A percentile compares a stretch with the other conserved stretches of the same genome.
Conservation (phyloP, 2,797 vertebrate species). For the Nyctalus aviator region DNA sequence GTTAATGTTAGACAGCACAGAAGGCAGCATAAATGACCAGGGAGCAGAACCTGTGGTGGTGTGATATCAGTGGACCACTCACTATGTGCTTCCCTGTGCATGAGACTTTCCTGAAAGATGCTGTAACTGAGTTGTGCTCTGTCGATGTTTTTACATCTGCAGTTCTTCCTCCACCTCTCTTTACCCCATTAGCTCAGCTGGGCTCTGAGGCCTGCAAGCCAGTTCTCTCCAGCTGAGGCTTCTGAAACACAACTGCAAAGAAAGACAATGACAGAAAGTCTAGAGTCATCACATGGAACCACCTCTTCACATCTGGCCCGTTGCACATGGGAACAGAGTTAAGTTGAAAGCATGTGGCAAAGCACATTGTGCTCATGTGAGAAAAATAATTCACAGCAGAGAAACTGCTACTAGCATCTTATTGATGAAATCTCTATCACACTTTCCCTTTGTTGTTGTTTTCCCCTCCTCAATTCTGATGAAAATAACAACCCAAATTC, state of each 20-base stretch:
- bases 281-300: neutral
- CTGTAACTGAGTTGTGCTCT: neutral
- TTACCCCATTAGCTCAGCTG: constrained; percentile 6
- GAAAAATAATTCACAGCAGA: neutral
- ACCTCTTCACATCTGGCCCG: neutral
- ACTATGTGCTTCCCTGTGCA: no score
- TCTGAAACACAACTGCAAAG: neutral
- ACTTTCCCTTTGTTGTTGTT: neutral
- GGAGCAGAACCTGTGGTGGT: neutral
- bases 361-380: neutral
- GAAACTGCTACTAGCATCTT: neutral
- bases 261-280: neutral
- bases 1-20: neutral
- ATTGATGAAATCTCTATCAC: neutral
- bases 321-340: neutral
- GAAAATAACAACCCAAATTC: constrained; percentile 6
- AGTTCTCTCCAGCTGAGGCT: neutral
- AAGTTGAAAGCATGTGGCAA: neutral
- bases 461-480: neutral
- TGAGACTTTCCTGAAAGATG: neutral
- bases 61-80: neutral
- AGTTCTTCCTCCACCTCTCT: neutral
- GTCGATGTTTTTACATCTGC: neutral
- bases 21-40: neutral
- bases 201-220: neutral